Evolutionary conservation across 2,888 invertebrate species (phyloP).

Genomic region (Nasonovia ribisnigri): DNA sequence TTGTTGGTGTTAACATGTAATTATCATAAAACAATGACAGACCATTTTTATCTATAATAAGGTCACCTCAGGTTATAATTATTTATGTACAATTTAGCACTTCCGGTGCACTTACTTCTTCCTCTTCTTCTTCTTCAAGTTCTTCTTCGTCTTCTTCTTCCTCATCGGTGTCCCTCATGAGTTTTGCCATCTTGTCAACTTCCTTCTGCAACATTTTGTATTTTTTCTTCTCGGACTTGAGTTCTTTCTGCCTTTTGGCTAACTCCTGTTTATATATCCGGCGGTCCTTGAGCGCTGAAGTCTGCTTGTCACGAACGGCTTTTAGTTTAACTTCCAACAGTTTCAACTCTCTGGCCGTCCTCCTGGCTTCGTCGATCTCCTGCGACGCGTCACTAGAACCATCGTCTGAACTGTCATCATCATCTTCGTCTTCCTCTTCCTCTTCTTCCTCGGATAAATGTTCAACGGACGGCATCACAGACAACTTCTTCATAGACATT

Average conservation of each 20-base stretch:
- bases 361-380: conserved; percentile 69
- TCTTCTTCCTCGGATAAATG: conserved; percentile 67
- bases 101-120: conserved; percentile 66
- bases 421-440: conserved; percentile 68
- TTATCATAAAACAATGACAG: background rate
- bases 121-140: conserved; percentile 74
- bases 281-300: conserved; percentile 83
- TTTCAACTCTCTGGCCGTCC: conserved; percentile 79
- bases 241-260: conserved; percentile 83
- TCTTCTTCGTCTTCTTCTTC: conserved; percentile 81
- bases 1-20: background rate
- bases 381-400: conserved; percentile 55
- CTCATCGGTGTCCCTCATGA: conserved; percentile 85
- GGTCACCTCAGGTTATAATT: background rate
- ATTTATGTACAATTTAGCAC: background rate
- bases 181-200: conserved; percentile 90
- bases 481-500: conserved; percentile 68
- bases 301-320: conserved; percentile 75
- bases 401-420: conserved; percentile 66
- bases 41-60: background rate
- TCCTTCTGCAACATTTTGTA: conserved; percentile 87
- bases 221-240: conserved; percentile 85
- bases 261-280: conserved; percentile 83
- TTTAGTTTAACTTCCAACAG: conserved; percentile 74
- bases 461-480: conserved; percentile 67